Evolutionary conservation across 2,888 invertebrate species (phyloP), one percentile per base, ranked within the genome.

Genomic region (Tinea trinotella): DNA sequence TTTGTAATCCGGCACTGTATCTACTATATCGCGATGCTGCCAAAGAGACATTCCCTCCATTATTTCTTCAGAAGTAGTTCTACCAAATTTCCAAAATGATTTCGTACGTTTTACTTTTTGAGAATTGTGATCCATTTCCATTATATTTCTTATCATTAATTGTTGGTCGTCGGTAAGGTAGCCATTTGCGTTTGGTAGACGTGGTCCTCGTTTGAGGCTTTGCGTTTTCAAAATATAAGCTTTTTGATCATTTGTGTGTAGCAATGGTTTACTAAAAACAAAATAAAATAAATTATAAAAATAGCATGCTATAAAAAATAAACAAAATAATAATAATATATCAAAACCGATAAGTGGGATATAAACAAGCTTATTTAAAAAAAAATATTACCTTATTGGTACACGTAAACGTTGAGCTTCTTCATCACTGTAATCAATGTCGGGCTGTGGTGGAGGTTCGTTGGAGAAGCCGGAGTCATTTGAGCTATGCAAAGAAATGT

Each of bases 381-480:
- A n/a, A 58, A 56, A 56, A 53, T 55, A 52, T 54, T 83, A 91
- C 91, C 91, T 90, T 73, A 89, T 88, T 34, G 91, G 89, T 59
- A 89, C 88, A 57, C 89, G 84, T 66, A 88, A 73, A 59, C 86
- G 76, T 62, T 91, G 89, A 56, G 91, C 92, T 70, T 96, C 95
- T 78, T 95, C 95, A 69, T 96, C 95, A 53, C 95, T 95, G 75
- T 96, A 95, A 76, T 96, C 95, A 57, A 95, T 90, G 76, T 96
- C 95, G 17, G 96, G 96, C 67, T 94, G 94, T 19, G 92, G 92
- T 2, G 95, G 95, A 7, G 93, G 92, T 70, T 96, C 96, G 71
- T 96, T 95, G 66, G 95, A 94, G 76, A 96, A 96, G 12, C 96
- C 96, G 62, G 95, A 95, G 77, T 96, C 96, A 76, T 96, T 96